Conservation (phyloP, 2,888 invertebrate genomes). For the Caradrina clavipalpis region DNA sequence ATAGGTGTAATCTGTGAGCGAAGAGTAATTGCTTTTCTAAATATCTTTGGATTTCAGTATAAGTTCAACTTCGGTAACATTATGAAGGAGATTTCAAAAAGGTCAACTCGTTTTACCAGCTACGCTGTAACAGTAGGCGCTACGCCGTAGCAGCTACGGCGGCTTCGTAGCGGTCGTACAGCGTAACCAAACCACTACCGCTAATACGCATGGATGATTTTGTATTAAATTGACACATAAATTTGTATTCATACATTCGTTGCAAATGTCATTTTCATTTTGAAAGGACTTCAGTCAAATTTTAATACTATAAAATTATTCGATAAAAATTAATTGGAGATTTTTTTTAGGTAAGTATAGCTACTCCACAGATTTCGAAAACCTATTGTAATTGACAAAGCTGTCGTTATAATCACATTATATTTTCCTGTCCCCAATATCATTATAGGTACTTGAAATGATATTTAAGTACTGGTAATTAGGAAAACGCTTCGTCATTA, state of each 20-base stretch:
- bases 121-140: constrained; percentile 6
- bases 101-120: neutral
- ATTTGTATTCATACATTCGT: no score
- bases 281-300: no score
- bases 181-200: neutral
- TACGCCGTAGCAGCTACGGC: constrained; percentile 18
- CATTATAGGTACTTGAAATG: neutral
- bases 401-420: constrained; percentile 24
- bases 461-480: constrained; percentile 15
- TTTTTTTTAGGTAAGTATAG: no score
- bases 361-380: constrained; percentile 27
- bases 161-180: neutral
- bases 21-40: constrained; percentile 1
- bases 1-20: neutral
- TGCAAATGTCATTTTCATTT: no score
- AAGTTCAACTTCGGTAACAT: no score
- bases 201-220: no score
- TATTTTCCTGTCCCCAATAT: neutral
- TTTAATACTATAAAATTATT: neutral
- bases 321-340: neutral
- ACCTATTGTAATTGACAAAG: constrained; percentile 17
- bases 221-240: no score
- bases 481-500: constrained; percentile 1
- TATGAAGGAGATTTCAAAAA: no score
- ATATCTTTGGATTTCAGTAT: neutral